These are phyloP conservation scores for Heterocephalus glaber DNA, from an alignment of 2,113 vertebrate genomes.

Conservation along the genomic window DNA sequence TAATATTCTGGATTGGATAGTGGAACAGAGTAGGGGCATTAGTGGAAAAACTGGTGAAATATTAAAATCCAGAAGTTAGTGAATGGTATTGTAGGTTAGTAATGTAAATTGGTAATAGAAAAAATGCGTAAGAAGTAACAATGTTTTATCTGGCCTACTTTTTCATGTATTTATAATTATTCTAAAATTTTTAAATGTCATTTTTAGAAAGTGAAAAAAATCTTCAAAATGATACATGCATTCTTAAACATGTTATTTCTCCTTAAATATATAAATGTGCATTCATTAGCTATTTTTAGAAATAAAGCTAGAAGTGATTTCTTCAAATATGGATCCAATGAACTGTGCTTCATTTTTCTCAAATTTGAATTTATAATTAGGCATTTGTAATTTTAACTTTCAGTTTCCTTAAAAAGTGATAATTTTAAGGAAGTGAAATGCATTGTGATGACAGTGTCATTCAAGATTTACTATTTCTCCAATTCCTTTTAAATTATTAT, in stretches of 20 bases:
- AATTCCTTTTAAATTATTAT: neutral
- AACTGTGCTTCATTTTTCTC: neutral
- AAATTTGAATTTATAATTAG: neutral
- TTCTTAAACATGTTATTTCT: neutral
- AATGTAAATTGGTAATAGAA: neutral
- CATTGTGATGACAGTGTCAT: neutral
- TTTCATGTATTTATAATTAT: neutral
- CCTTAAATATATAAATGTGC: neutral
- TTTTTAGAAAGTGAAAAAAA: neutral
- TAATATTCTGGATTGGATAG: neutral
- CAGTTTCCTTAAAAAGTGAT: neutral
- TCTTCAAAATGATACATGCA: neutral
- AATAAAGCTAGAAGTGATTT: slow-evolving; percentile 28
- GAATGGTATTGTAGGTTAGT: neutral
- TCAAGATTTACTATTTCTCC: neutral
- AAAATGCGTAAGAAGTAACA: neutral
- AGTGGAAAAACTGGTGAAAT: neutral
- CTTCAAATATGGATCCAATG: neutral
- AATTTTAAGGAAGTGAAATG: neutral
- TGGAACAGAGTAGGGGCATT: neutral
- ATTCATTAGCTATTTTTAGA: neutral
- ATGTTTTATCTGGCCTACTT: neutral
- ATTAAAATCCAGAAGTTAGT: neutral
- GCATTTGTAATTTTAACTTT: neutral
- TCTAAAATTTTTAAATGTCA: neutral